Conservation (phyloP, 2,113 vertebrate genomes). For the Mellivora capensis region DNA sequence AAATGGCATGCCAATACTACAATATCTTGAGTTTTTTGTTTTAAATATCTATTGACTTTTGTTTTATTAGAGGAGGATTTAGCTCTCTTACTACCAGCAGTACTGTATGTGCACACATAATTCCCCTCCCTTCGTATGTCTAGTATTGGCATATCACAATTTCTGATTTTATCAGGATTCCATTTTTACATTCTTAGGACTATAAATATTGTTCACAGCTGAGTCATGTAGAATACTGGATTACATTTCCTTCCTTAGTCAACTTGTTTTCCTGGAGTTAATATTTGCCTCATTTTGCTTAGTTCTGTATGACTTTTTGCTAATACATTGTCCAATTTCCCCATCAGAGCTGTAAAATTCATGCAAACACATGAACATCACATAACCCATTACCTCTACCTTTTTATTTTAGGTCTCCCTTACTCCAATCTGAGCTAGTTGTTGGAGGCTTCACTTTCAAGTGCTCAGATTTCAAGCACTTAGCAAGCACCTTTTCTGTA, state of each 20-base stretch:
- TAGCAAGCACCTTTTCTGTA: background rate
- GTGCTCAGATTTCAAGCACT: conserved; percentile 10
- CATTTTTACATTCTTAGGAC: conserved; percentile 29
- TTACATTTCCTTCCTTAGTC: conserved; percentile 33
- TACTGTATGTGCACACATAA: background rate
- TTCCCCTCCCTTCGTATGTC: background rate
- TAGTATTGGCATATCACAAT: background rate
- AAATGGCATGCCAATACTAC: conserved; percentile 30
- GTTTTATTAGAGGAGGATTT: conserved; percentile 34
- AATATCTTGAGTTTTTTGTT: conserved; percentile 31
- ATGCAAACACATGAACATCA: conserved; percentile 23
- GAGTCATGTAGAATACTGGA: background rate
- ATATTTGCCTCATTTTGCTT: conserved; percentile 24
- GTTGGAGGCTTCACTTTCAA: background rate
- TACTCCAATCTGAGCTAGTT: conserved; percentile 17
- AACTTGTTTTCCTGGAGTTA: conserved; percentile 55
- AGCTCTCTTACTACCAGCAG: background rate
- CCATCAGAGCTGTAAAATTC: background rate
- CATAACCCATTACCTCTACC: conserved; percentile 10
- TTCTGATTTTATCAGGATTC: conserved; percentile 34
- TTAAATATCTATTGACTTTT: conserved; percentile 48
- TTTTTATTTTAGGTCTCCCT: background rate
- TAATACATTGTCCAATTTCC: background rate
- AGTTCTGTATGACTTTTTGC: conserved; percentile 31
- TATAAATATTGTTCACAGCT: conserved; percentile 37